phyloP scores from a whole-genome alignment of 1,140 invertebrate genomes.

The Drosophila triauraria region DNA sequence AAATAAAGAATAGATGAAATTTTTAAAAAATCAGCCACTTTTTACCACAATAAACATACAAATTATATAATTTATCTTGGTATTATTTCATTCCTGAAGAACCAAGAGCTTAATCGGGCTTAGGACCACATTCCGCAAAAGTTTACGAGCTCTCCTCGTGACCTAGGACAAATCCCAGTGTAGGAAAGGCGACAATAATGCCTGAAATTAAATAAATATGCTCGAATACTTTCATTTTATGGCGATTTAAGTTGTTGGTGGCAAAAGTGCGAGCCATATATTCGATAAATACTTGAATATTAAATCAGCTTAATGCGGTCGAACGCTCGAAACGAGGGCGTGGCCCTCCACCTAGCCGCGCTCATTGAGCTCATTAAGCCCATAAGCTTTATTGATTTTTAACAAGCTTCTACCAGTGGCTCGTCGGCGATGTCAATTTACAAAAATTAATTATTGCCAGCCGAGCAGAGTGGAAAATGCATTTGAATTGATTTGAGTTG shows the following conservation, averaged over 20 bases:
- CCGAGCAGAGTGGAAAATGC: constrained; percentile 33
- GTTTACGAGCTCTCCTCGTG: constrained; percentile 27
- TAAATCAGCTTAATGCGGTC: constrained; percentile 51
- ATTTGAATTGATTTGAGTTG: constrained; percentile 59
- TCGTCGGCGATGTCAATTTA: constrained; percentile 37
- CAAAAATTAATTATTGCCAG: constrained; percentile 61
- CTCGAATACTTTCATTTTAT: constrained; percentile 41
- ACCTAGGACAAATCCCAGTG: constrained; percentile 31
- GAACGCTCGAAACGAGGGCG: neutral
- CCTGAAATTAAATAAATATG: constrained; percentile 49
- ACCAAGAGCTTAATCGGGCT: neutral
- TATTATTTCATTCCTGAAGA: neutral
- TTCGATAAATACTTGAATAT: constrained; percentile 58
- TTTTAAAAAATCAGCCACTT: too few species aligned
- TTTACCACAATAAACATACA: too few species aligned
- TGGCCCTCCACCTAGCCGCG: constrained; percentile 9
- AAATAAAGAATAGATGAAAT: too few species aligned
- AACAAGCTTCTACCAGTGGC: constrained; percentile 50
- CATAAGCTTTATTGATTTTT: constrained; percentile 73
- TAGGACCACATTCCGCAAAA: neutral
- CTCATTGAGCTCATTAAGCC: constrained; percentile 65
- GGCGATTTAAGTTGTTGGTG: constrained; percentile 34
- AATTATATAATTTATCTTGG: neutral
- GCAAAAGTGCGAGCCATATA: constrained; percentile 29
- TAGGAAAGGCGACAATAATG: constrained; percentile 28